Evolutionary conservation across 1,140 invertebrate species (phyloP), one percentile per base, ranked within the genome.

Genomic region (Ips nitidus): DNA sequence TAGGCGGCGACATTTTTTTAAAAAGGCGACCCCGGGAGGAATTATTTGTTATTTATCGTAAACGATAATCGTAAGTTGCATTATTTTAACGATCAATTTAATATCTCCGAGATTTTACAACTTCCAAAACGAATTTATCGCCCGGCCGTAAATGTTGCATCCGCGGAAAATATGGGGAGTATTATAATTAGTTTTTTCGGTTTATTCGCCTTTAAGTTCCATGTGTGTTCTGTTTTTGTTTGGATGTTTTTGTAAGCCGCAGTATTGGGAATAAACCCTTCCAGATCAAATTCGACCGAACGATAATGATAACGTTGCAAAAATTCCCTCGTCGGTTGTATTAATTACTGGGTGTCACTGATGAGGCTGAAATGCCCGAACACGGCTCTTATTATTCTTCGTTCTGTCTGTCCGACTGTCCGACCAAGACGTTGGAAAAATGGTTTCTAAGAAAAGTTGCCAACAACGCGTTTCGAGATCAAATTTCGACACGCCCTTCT

Each of bases 161-260:
- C 52, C 63, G 43, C 38, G 52, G 52, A 66, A 66, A 66, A 66
- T 66, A 66, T 59, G 65, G 47, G 56, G 42, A 66, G 65, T 59
- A 66, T 58, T 66, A 66, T 66, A 66, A 66, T 66, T 57, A 66
- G 65, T 66, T 66, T 66, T 65, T 66, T 66, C 58, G 65, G 42
- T 66, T 66, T 66, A 58, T 66, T 41, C 41, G 65, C 65, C 38
- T 42, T n/a, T 56, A 2, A 52, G 63, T 39, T 53, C 22, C 22
- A 22, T 22, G 22, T 22, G 22, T 22, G 22, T 22, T 22, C 22
- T 22, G 22, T 66, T 66, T 66, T 58, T 66, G 41, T 66, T 66
- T 66, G 65, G 50, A 58, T 66, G 43, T 40, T 66, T 66, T 66
- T 66, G 59, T 66, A 66, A 66, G 22, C 55, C 61, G 64, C 65